Base-by-base conservation (phyloP, 1,140 invertebrate genomes). In the Cydia strobilella region DNA sequence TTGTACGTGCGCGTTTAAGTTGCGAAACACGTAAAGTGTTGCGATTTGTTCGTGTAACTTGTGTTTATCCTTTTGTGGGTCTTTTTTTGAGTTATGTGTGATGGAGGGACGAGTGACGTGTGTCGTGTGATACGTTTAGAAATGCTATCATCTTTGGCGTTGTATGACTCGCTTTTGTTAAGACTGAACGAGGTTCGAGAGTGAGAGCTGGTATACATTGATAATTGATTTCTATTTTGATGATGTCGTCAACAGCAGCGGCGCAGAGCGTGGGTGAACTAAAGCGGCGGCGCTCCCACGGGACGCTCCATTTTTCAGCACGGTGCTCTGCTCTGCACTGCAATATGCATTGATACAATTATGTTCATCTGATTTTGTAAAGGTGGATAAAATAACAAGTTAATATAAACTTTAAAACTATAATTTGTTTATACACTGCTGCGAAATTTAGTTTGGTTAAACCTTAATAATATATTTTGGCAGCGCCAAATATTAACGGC, bases 1-100 rank as follows among this genome's bases (percentile, higher is more conserved):
- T 88, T 87, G 84, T 82, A 80, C 74, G 76, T 82, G 84, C 82
- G 84, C 87, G 80, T 87, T 91, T 89, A 90, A 89, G 86, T 89
- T 89, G 89, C 86, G 89, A 82, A 83, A 90, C 86, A 88, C 84
- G 82, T 90, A 91, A 89, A 91, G 88, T 89, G 90, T 89, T 85
- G 79, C 85, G 86, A 91, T 91, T 91, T 91, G 86, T 91, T 87
- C 84, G 82, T 87, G 86, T 84, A 84, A 87, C 83, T 87, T 86
- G 82, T 90, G 86, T 91, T 90, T 91, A 87, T 90, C 86, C 84
- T 90, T 87, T 85, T 78, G 79, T 69, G 73, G 79, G 78, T 81
- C 82, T 80, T 84, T 87, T 89, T 87, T 79, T 77, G 82, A 83
- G 82, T 79, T 86, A 89, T 90, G 89, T 89, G 82, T 86, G 84